Base-by-base conservation (phyloP, 2,888 invertebrate genomes). In the Pinctada fucata region DNA sequence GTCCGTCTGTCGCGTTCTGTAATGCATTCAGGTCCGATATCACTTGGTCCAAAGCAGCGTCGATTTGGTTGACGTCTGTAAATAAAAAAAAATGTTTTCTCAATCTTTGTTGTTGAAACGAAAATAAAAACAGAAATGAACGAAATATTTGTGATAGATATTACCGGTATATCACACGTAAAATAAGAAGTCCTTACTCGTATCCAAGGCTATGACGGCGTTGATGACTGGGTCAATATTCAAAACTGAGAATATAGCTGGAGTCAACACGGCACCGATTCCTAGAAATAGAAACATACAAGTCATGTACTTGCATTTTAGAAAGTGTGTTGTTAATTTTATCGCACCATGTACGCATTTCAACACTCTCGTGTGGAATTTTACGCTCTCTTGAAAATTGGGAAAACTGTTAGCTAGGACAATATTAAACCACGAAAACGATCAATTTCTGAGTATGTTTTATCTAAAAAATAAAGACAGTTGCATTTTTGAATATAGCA, bases 171-270 rank as follows among this genome's bases (percentile, higher is more conserved):
- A n/a, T n/a, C n/a, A n/a, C n/a, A n/a, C n/a, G n/a, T n/a, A n/a
- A n/a, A n/a, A n/a, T n/a, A n/a, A 45, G 67, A 6, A 6, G 16
- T 31, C 51, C 75, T 75, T 75, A 75, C 75, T 69, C 16, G 49
- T 69, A 65, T 86, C 85, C 13, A 86, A 75, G 13, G 69, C 79
- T 6, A 82, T 79, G 13, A 86, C 84, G 52, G 83, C 65, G 49
- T 75, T 75, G 2, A 86, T 79, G 4, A 86, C 85, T 0, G 78
- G 80, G 31, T 80, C 76, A 16, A 86, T 83, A 47, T 81, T 78
- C 3, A 86, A 78, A 16, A 80, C 83, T 49, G 78, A 64, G 64
- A 82, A 79, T 48, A 86, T 83, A 16, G 82, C 78, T 47, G 74
- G 52, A 31, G 81, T 72, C 72, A 86, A 80, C 58, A 83, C 80